These are phyloP conservation scores for Strigamia transsilvanica DNA, from an alignment of 2,888 invertebrate species.

Conservation along the genomic window DNA sequence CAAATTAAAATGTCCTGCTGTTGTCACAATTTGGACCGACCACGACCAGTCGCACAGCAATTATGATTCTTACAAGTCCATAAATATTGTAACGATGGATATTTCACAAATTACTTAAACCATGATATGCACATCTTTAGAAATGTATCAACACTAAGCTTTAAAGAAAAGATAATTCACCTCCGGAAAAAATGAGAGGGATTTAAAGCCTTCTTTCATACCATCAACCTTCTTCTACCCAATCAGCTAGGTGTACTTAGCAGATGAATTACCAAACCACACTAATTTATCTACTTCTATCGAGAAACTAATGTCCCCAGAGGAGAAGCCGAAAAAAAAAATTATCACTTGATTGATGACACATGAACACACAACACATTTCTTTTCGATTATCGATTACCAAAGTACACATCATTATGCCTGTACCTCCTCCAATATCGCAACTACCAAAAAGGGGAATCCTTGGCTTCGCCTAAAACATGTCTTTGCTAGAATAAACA, in stretches of 20 bases:
- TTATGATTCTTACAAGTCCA: too few relatives aligned
- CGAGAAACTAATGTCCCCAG: slow-evolving; percentile 8
- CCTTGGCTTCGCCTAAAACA: not conserved
- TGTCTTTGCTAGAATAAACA: slow-evolving; percentile 38
- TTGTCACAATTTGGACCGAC: too few relatives aligned
- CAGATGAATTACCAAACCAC: slow-evolving; percentile 8
- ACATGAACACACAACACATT: slow-evolving; percentile 8
- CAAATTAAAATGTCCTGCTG: too few relatives aligned
- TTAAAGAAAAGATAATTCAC: too few relatives aligned
- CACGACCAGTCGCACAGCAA: too few relatives aligned
- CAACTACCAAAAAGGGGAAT: slow-evolving; percentile 2
- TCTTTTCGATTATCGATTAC: slow-evolving; percentile 8
- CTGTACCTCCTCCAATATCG: not conserved
- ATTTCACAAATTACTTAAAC: too few relatives aligned
- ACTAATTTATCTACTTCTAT: slow-evolving; percentile 8
- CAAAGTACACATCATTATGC: slow-evolving; percentile 3
- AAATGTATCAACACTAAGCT: too few relatives aligned
- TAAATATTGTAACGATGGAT: too few relatives aligned
- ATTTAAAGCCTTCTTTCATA: not conserved
- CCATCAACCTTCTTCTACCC: not conserved
- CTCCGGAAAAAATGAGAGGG: not conserved
- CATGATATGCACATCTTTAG: too few relatives aligned
- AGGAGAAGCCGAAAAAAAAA: not conserved
- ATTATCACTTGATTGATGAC: slow-evolving; percentile 2
- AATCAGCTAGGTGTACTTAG: slow-evolving; percentile 2